phyloP scores from a whole-genome alignment of 2,888 invertebrate genomes.

The Erebia aethiops region DNA sequence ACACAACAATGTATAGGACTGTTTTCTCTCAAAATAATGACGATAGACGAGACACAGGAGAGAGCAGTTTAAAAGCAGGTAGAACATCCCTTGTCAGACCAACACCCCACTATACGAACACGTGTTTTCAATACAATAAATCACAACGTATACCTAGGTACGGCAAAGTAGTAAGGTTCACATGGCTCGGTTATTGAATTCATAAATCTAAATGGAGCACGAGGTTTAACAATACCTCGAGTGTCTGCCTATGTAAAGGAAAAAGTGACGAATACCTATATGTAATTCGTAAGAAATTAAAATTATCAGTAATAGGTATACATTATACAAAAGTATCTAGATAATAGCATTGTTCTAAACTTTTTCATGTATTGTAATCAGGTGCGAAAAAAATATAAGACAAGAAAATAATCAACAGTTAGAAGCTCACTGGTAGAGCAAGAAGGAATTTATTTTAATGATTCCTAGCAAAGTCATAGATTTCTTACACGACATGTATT shows the following conservation, averaged over 20 bases:
- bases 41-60: neutral
- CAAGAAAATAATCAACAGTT: too few relatives aligned
- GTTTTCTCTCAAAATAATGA: neutral
- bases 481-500: too few relatives aligned
- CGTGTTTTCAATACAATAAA: constrained; percentile 69
- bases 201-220: constrained; percentile 5
- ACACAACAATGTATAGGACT: neutral
- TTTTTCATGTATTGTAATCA: too few relatives aligned
- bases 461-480: too few relatives aligned
- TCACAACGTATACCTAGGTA: constrained; percentile 48
- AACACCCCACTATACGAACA: constrained; percentile 52
- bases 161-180: constrained; percentile 17
- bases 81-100: constrained; percentile 67
- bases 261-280: neutral
- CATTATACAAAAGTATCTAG: too few relatives aligned
- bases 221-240: neutral
- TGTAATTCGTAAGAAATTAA: too few relatives aligned
- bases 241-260: constrained; percentile 1
- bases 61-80: constrained; percentile 69
- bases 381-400: too few relatives aligned
- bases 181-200: constrained; percentile 33
- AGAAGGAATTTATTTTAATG: too few relatives aligned
- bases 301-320: too few relatives aligned
- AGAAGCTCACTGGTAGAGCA: too few relatives aligned
- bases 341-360: too few relatives aligned